Evolutionary conservation across 2,113 vertebrate species (phyloP).

Genomic region (Malurus alboscapulatus): DNA sequence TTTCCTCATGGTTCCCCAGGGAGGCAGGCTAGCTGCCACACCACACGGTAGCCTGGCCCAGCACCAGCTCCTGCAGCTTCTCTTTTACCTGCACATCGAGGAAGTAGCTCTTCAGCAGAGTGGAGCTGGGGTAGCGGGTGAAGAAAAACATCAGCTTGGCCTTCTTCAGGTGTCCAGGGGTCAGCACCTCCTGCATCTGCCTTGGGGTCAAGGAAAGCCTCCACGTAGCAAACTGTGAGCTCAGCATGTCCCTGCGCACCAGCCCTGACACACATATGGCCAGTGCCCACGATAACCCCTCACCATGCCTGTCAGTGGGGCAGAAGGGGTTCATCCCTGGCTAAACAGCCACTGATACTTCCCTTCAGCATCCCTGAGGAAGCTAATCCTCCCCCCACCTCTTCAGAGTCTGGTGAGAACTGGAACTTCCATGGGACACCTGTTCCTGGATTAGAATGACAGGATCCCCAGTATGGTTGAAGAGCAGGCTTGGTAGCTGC

Average conservation of each 20-base stretch:
- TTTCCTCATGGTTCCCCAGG: not conserved
- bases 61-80: not conserved
- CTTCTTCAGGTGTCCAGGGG: slow-evolving; percentile 92
- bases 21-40: not conserved
- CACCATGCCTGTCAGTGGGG: not conserved
- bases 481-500: not conserved
- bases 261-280: not conserved
- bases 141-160: slow-evolving; percentile 99
- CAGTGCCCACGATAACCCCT: accelerated
- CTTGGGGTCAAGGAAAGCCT: slow-evolving; percentile 80
- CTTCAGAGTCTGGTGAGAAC: not conserved
- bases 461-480: not conserved
- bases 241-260: accelerated
- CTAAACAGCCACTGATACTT: not conserved
- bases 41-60: accelerated
- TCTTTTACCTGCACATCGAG: slow-evolving; percentile 88
- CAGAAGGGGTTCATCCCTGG: not conserved
- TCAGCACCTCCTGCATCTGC: slow-evolving; percentile 90
- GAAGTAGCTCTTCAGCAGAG: slow-evolving; percentile 89
- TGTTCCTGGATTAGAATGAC: not conserved
- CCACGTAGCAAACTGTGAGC: accelerated
- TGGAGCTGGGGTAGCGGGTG: slow-evolving; percentile 94
- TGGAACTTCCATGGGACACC: not conserved
- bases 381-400: accelerated
- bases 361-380: not conserved